Evolutionary conservation across 2,797 vertebrate species (phyloP).

Genomic region (Phyllotis vaccarum): DNA sequence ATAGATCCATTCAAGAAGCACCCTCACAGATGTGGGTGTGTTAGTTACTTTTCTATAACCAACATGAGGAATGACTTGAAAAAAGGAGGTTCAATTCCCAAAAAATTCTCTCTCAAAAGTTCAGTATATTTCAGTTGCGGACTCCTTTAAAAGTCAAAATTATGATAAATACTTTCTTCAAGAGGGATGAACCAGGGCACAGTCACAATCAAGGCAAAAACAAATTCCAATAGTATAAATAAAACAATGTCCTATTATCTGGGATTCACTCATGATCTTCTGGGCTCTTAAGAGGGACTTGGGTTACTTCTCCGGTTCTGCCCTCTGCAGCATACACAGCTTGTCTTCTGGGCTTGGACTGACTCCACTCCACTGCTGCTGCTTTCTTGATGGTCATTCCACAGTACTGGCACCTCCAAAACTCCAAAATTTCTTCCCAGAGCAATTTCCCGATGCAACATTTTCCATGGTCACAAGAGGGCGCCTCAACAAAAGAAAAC

Average conservation of each 20-base stretch:
- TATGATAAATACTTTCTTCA: background rate
- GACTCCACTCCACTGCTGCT: background rate
- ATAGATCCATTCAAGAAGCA: background rate
- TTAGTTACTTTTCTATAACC: background rate
- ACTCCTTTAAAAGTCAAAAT: background rate
- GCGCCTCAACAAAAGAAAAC: slow-evolving; percentile 83
- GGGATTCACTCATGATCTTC: background rate
- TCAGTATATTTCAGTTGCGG: background rate
- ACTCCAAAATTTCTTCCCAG: background rate
- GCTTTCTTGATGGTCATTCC: background rate
- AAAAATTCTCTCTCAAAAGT: background rate
- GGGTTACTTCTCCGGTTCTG: background rate
- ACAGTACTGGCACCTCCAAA: too few relatives aligned
- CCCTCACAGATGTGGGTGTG: background rate
- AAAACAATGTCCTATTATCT: background rate
- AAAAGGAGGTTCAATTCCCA: too few relatives aligned
- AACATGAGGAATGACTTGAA: background rate
- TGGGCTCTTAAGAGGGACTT: background rate
- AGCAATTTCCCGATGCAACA: slow-evolving; percentile 56
- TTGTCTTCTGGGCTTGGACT: too few relatives aligned
- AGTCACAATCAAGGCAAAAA: background rate
- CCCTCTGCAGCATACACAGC: background rate
- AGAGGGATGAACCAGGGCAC: background rate
- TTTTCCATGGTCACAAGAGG: slow-evolving; percentile 84
- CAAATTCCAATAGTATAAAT: background rate